Conservation (phyloP, 2,113 vertebrate species). For the Prochilodus magdalenae region DNA sequence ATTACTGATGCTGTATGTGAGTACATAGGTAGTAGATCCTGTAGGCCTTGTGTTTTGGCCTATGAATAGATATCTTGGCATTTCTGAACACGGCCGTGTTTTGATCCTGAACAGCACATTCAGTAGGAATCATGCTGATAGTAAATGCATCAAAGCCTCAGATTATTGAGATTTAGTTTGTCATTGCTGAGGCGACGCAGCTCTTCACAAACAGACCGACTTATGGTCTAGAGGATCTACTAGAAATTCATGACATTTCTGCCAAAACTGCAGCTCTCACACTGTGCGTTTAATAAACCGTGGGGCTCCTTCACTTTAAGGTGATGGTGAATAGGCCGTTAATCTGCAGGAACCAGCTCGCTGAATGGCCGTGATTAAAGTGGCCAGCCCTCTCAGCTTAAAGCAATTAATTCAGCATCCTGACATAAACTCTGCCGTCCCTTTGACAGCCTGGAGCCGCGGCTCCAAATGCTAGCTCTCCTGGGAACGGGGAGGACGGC, state of each 20-base stretch:
- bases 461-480: constrained; percentile 99
- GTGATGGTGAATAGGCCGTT: constrained; percentile 29
- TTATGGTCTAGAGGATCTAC: background rate
- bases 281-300: constrained; percentile 49
- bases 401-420: constrained; percentile 99
- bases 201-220: constrained; percentile 14
- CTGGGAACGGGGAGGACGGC: constrained; percentile 96
- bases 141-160: background rate
- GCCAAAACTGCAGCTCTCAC: constrained; percentile 47
- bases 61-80: too few relatives aligned
- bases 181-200: background rate
- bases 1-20: too few relatives aligned
- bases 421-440: constrained; percentile 99
- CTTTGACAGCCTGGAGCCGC: constrained; percentile 99
- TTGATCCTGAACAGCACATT: background rate
- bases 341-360: constrained; percentile 25
- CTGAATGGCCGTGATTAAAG: constrained; percentile 76
- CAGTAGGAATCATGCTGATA: too few relatives aligned
- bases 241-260: background rate
- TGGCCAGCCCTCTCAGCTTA: constrained; percentile 91
- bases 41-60: too few relatives aligned
- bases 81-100: too few relatives aligned
- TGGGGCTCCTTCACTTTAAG: background rate
- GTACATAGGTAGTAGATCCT: too few relatives aligned
- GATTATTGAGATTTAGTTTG: background rate